phyloP scores from a whole-genome alignment of 2,888 invertebrate species.

The Electrophaes corylata region DNA sequence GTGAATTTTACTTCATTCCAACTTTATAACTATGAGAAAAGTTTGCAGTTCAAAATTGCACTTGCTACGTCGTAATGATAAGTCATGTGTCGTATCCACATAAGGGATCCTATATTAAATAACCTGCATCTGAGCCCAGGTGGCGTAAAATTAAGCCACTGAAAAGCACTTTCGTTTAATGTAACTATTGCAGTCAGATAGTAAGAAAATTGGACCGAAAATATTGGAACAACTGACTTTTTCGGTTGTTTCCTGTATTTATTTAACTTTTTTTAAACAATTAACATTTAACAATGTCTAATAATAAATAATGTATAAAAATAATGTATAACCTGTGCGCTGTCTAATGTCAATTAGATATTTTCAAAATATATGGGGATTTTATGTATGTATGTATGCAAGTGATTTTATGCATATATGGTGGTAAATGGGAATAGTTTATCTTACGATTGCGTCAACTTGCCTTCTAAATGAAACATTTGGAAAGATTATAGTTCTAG shows the following conservation, averaged over 20 bases:
- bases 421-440: not conserved
- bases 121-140: slow-evolving; percentile 13
- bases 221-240: slow-evolving; percentile 7
- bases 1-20: not conserved
- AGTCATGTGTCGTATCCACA: slow-evolving; percentile 20
- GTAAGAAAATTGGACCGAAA: not conserved
- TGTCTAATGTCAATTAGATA: too few species aligned
- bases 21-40: slow-evolving; percentile 13
- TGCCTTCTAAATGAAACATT: slow-evolving; percentile 2
- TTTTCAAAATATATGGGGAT: too few species aligned
- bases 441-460: not conserved
- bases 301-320: too few species aligned
- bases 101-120: slow-evolving; percentile 22
- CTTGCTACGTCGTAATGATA: slow-evolving; percentile 19
- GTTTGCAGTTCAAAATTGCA: slow-evolving; percentile 12
- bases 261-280: not conserved
- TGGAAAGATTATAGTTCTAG: not conserved
- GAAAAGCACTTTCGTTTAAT: slow-evolving; percentile 17
- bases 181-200: slow-evolving; percentile 8
- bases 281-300: too few species aligned
- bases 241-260: not conserved
- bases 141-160: slow-evolving; percentile 17
- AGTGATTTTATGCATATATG: too few species aligned
- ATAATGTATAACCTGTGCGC: too few species aligned
- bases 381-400: too few species aligned